Evolutionary conservation across 2,113 vertebrate genomes (phyloP), one percentile per base, ranked within the genome.

Genomic region (Carassius carassius): DNA sequence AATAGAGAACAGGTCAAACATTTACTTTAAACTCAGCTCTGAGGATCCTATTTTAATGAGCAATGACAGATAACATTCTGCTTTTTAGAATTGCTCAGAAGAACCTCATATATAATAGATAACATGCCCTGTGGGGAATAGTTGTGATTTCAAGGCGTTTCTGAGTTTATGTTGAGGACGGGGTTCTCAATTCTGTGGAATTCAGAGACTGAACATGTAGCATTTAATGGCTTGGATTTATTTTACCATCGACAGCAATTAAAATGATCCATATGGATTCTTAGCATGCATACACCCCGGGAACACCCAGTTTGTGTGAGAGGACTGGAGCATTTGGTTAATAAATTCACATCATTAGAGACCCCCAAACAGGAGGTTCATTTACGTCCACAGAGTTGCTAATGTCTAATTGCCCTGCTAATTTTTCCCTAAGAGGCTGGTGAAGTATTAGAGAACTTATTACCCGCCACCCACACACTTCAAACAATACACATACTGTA

Each of bases 281-380:
- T 80, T 80, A 29, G 60, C 16, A 44, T 65, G 78, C 78, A 47
- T 65, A 44, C 37, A 78, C 32, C 32, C 78, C 47, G 78, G 65
- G 60, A 80, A 80, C 78, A 65, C 78, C 78, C 78, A 65, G 60
- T 25, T 80, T 80, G 78, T 65, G 78, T 17, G 60, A 65, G 60
- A 80, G 41, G 12, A 41, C 54, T 23, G 56, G 58, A 79, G 56
- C 44, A 75, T 76, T 54, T 17, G 47, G 35, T 80, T 65, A 80
- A 80, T 80, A 81, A 69, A 67, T 69, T 81, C 17, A 13, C 44
- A 32, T 81, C 63, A 6, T 81, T 81, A 81, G 78, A 69, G 78
- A 25, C 78, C 72, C 84, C 49, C 62, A 56, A 86, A 86, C 73
- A 75, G 79, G 79, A 54, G 84, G 78, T 75, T 62, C 63, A 49